These are phyloP conservation scores for Tympanoctomys barrerae DNA, from an alignment of 2,797 vertebrate species.

Conservation along the genomic window DNA sequence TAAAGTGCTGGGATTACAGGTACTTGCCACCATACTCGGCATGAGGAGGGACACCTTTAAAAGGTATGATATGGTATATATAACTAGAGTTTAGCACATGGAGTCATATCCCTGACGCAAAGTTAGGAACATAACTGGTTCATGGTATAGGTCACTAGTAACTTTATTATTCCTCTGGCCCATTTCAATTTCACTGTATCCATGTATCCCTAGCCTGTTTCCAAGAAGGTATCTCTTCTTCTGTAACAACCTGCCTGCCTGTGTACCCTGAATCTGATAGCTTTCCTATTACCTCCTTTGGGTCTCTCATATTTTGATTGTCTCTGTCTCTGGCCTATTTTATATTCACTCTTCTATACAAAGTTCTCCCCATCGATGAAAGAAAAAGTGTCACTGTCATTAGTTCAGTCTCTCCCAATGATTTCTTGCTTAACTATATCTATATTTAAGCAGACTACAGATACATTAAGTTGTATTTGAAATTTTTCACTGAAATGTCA, in stretches of 20 bases:
- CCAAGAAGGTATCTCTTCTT: neutral
- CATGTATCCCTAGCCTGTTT: neutral
- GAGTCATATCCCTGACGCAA: neutral
- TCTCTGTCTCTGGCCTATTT: neutral
- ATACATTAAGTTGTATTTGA: constrained; percentile 37
- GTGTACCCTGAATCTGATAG: neutral
- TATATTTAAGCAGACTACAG: neutral
- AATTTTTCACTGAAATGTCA: constrained; percentile 31
- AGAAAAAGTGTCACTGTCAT: neutral
- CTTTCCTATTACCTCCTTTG: neutral
- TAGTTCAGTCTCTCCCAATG: constrained; percentile 15
- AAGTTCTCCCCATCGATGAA: neutral
- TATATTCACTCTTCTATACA: neutral
- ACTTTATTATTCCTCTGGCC: neutral
- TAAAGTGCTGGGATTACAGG: neutral
- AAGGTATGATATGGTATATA: neutral
- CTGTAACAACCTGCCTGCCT: neutral
- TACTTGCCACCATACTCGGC: neutral
- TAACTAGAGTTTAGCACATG: neutral
- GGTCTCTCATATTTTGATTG: neutral
- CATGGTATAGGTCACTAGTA: too few species aligned
- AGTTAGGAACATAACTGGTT: constrained; percentile 18
- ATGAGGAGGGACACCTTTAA: neutral
- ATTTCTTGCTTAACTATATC: constrained; percentile 13
- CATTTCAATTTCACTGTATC: neutral